A percentile compares a stretch with the other conserved stretches of the same genome.
These are phyloP conservation scores for Perca fluviatilis DNA, from an alignment of 2,113 vertebrate species.

Conservation along the genomic window DNA sequence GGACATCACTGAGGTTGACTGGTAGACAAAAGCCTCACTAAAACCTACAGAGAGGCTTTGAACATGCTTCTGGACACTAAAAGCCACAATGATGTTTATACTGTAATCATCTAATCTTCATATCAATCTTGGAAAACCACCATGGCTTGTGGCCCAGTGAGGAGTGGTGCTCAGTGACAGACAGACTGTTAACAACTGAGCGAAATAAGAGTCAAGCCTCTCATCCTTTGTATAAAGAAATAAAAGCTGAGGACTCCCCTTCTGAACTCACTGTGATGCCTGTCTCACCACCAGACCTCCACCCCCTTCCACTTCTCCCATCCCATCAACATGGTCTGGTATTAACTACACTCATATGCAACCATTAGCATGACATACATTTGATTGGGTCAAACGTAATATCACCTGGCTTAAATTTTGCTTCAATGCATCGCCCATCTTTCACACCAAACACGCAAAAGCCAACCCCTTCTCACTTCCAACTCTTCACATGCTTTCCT, in stretches of 20 bases:
- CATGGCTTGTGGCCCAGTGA: neutral
- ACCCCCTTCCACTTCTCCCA: neutral
- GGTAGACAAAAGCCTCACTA: constrained; percentile 34
- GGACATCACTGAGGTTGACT: constrained; percentile 35
- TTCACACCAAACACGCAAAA: neutral
- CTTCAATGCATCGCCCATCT: neutral
- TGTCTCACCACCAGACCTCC: constrained; percentile 10
- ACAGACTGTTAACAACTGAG: neutral
- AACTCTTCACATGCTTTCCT: no score
- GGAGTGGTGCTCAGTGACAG: neutral
- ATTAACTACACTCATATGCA: constrained; percentile 12
- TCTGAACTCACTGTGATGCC: constrained; percentile 66
- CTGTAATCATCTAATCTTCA: neutral
- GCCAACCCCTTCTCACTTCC: no score
- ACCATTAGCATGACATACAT: neutral
- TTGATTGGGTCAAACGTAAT: neutral
- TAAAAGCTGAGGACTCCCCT: constrained; percentile 1
- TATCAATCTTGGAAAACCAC: neutral
- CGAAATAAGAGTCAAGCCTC: neutral
- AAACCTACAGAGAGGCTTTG: neutral
- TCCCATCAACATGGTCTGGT: neutral
- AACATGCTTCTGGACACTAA: constrained; percentile 5
- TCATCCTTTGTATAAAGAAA: neutral
- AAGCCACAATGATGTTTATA: neutral
- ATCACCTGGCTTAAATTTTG: neutral